Evolutionary conservation across 2,888 invertebrate genomes (phyloP).

Genomic region (Limnephilus auricula): DNA sequence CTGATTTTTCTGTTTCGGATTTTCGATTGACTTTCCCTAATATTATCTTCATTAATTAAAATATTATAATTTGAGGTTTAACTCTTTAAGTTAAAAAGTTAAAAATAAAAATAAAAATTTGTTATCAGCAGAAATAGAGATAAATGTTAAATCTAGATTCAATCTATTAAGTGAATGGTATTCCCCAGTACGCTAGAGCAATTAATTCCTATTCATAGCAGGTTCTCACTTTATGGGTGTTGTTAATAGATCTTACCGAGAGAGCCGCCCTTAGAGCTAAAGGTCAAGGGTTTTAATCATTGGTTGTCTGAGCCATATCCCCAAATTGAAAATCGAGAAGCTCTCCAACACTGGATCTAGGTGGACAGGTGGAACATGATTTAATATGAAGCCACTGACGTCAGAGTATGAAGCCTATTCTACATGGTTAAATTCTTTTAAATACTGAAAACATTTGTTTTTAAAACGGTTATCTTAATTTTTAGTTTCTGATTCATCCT

Average conservation of each 20-base stretch:
- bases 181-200: background rate
- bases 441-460: background rate
- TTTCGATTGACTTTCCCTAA: too few species aligned
- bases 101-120: too few species aligned
- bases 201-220: background rate
- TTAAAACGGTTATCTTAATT: too few species aligned
- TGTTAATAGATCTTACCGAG: background rate
- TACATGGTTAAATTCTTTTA: background rate
- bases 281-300: conserved; percentile 2
- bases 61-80: too few species aligned
- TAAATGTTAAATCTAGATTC: background rate
- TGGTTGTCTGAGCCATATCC: background rate
- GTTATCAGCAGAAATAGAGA: background rate
- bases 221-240: background rate
- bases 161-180: background rate
- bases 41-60: too few species aligned
- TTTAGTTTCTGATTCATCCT: too few species aligned
- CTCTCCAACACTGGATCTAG: background rate
- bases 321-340: background rate
- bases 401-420: background rate
- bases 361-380: too few species aligned
- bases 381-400: background rate
- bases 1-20: too few species aligned
- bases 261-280: background rate
- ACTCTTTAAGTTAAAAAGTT: too few species aligned